phyloP scores from a whole-genome alignment of 2,797 vertebrate species.

The Adrianichthys oophorus region DNA sequence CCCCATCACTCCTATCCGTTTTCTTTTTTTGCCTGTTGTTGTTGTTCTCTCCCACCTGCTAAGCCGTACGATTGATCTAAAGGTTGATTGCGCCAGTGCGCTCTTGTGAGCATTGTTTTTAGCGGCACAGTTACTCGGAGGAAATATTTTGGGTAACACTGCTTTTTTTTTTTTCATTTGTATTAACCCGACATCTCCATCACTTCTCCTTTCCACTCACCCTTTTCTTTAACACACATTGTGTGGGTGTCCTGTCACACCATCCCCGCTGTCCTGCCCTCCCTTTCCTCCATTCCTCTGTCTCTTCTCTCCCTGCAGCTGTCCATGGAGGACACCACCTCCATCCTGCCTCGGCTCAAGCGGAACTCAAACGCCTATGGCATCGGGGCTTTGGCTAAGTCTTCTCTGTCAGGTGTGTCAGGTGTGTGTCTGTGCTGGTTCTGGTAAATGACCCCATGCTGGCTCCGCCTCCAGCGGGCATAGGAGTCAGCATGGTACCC shows the following conservation, averaged over 20 bases:
- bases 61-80: constrained; percentile 44
- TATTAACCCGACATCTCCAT: constrained; percentile 71
- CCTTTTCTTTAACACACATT: constrained; percentile 77
- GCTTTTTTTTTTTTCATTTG: constrained; percentile 36
- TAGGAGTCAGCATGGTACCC: constrained; percentile 83
- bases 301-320: constrained; percentile 80
- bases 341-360: constrained; percentile 94
- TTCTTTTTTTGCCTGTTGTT: constrained; percentile 46
- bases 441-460: constrained; percentile 84
- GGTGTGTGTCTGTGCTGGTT: constrained; percentile 81
- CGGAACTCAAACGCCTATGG: constrained; percentile 97
- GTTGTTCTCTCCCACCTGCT: constrained; percentile 37
- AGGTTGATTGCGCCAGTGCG: constrained; percentile 54
- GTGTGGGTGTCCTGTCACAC: constrained; percentile 77
- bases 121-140: constrained; percentile 27
- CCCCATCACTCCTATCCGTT: constrained; percentile 47
- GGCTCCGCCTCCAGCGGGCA: constrained; percentile 65
- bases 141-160: constrained; percentile 44
- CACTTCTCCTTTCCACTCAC: constrained; percentile 69
- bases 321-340: constrained; percentile 99
- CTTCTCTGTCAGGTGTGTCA: constrained; percentile 99
- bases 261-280: constrained; percentile 55
- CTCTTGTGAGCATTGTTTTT: constrained; percentile 56
- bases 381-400: constrained; percentile 99
- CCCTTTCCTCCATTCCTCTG: constrained; percentile 56